Conservation (phyloP, 1,140 invertebrate species). For the Plectus sambesii region DNA sequence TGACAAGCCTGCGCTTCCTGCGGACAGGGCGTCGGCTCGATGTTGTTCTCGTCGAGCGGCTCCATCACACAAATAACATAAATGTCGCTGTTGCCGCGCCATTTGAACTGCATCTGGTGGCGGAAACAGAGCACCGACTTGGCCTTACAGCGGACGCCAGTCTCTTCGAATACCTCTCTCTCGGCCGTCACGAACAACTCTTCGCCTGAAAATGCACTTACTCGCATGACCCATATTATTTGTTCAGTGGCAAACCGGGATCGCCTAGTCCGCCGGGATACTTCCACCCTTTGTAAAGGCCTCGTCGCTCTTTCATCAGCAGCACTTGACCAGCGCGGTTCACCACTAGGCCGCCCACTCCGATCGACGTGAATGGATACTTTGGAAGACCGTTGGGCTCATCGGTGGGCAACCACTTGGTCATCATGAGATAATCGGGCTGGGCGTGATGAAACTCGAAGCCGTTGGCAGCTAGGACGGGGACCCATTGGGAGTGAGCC, state of each 20-base stretch:
- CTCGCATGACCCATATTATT: slow-evolving; percentile 23
- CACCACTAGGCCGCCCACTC: slow-evolving; percentile 72
- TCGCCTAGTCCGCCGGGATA: slow-evolving; percentile 80
- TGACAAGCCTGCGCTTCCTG: slow-evolving; percentile 14
- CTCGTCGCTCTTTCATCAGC: slow-evolving; percentile 23
- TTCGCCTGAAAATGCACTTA: slow-evolving; percentile 59
- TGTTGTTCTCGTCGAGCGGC: slow-evolving; percentile 17
- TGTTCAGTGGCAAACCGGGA: slow-evolving; percentile 53
- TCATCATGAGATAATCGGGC: slow-evolving; percentile 64
- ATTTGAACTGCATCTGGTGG: slow-evolving; percentile 49
- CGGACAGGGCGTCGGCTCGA: slow-evolving; percentile 18
- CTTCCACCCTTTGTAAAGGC: slow-evolving; percentile 59
- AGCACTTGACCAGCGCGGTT: slow-evolving; percentile 60
- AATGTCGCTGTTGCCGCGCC: slow-evolving; percentile 12
- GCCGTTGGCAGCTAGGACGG: slow-evolving; percentile 62
- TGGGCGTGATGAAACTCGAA: slow-evolving; percentile 77
- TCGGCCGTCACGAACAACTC: slow-evolving; percentile 63
- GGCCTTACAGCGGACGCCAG: slow-evolving; percentile 65
- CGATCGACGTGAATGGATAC: slow-evolving; percentile 25
- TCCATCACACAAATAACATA: slow-evolving; percentile 24
- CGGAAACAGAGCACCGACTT: slow-evolving; percentile 62
- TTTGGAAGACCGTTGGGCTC: slow-evolving; percentile 42
- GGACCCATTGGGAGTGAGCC: slow-evolving; percentile 65
- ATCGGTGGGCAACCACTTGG: slow-evolving; percentile 61
- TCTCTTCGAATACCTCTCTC: slow-evolving; percentile 78